Evolutionary conservation across 2,113 vertebrate species (phyloP), one percentile per base, ranked within the genome.

Genomic region (Sclerurus mexicanus): DNA sequence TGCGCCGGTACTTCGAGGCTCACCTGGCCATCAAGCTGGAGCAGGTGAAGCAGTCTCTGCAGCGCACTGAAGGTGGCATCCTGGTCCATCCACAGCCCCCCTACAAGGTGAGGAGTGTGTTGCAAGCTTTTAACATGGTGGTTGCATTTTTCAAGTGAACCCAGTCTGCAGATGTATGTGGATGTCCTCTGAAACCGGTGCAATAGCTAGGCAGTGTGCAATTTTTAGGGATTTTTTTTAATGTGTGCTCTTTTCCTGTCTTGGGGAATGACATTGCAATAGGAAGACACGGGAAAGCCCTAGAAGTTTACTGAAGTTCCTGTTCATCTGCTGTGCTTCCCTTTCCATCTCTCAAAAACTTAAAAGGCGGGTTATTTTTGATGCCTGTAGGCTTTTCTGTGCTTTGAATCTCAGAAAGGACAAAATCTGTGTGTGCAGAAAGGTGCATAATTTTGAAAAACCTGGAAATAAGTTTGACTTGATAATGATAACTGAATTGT

Each of bases 1-100:
- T 99, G 87, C 99, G 99, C 42, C 98, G 99, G 35, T 99, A 99
- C 98, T 99, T 99, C 89, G 99, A 99, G 97, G 99, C 99, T 79
- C 99, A 99, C 83, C 98, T 99, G 92, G 99, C 99, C 83, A 99
- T 99, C 97, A 99, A 99, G 95, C 98, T 99, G 89, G 99, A 99
- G 85, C 99, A 99, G 97, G 99, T 99, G 95, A 99, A 99, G 94
- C 99, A 99, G 90, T 99, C 99, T 1, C 98, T 99, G 83, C 99
- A 99, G 97, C 99, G 99, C 69, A 99, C 99, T 3, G 99, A 99
- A 76, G 99, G 99, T 8, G 99, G 99, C 22, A 98, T 99, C 91
- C 98, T 98, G 49, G 98, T 99, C 83, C 99, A 99, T 68, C 99
- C 99, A 0, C 99, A 99, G 55, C 99, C 99, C 4, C 99, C 99